These are phyloP conservation scores for Sardinella longiceps DNA, from an alignment of 2,797 vertebrate species.

Conservation along the genomic window DNA sequence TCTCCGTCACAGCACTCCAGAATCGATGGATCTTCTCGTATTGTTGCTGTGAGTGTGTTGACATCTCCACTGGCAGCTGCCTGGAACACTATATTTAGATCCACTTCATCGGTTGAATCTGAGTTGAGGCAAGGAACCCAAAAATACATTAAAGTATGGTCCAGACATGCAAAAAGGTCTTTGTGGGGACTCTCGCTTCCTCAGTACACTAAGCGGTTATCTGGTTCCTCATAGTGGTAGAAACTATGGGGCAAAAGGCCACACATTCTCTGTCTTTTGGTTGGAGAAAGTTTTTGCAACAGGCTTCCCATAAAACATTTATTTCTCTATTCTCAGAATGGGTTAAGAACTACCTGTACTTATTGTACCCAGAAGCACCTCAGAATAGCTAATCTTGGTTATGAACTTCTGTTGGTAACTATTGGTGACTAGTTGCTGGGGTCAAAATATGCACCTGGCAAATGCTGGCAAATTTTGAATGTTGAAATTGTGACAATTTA, in stretches of 20 bases:
- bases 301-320: neutral
- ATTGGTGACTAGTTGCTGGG: no score
- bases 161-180: neutral
- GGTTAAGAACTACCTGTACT: neutral
- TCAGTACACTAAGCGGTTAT: neutral
- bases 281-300: neutral
- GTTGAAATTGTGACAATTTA: no score
- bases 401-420: no score
- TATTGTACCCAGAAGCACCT: neutral
- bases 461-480: no score
- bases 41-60: conserved; percentile 81
- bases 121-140: conserved; percentile 42
- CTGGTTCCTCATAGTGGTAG: neutral
- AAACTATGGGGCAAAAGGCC: neutral
- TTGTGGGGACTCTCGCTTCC: neutral
- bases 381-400: neutral
- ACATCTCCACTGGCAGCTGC: conserved; percentile 85
- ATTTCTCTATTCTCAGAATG: neutral
- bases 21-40: conserved; percentile 86
- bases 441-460: no score
- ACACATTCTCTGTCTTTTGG: neutral
- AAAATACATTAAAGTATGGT: neutral
- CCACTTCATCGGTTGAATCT: conserved; percentile 82
- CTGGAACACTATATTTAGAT: conserved; percentile 83
- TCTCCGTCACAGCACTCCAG: conserved; percentile 85